Percentiles rank a stretch among this genome's conserved stretches.
Conservation (phyloP, 2,888 invertebrate genomes). For the Meiosimyza platycephala region DNA sequence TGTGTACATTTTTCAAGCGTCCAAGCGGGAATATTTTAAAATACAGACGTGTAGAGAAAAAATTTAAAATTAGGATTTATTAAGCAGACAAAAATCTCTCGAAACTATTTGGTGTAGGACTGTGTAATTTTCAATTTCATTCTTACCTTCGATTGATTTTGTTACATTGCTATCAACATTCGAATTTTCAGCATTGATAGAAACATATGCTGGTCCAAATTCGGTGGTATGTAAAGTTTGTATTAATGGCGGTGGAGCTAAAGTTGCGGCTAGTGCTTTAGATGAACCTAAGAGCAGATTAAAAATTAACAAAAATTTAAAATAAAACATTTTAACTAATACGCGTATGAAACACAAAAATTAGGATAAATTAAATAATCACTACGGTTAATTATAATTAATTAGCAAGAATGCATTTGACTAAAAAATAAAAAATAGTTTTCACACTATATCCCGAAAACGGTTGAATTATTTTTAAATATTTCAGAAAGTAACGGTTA, state of each 20-base stretch:
- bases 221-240: slow-evolving; percentile 52
- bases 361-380: slow-evolving; percentile 30
- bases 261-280: slow-evolving; percentile 39
- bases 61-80: too few species aligned
- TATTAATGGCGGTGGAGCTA: slow-evolving; percentile 53
- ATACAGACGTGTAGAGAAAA: too few species aligned
- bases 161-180: slow-evolving; percentile 7
- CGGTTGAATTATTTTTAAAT: too few species aligned
- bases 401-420: too few species aligned
- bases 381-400: background rate
- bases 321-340: slow-evolving; percentile 43
- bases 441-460: too few species aligned
- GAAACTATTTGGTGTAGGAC: too few species aligned
- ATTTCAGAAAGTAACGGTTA: background rate
- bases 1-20: too few species aligned
- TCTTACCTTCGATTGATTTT: slow-evolving; percentile 50
- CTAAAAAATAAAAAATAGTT: too few species aligned
- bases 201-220: slow-evolving; percentile 53
- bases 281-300: slow-evolving; percentile 26
- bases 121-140: too few species aligned
- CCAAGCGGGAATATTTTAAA: too few species aligned
- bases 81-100: too few species aligned
- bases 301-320: slow-evolving; percentile 36
- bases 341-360: too few species aligned
- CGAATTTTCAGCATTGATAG: slow-evolving; percentile 36